phyloP scores from a whole-genome alignment of 1,140 invertebrate species.

The Mya arenaria region DNA sequence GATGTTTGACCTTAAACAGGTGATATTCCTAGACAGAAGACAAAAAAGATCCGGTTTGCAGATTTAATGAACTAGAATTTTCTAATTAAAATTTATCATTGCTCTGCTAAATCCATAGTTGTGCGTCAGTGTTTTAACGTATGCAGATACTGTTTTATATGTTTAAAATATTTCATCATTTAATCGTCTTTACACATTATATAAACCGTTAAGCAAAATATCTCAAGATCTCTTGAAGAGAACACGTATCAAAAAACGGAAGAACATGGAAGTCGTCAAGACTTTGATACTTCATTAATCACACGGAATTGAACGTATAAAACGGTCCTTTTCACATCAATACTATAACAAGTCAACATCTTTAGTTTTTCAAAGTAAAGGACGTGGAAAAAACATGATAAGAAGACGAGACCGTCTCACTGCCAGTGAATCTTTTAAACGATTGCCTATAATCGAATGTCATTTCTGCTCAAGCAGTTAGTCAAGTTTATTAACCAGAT shows the following conservation, averaged over 20 bases:
- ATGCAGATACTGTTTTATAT: background rate
- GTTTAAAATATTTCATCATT: slow-evolving; percentile 1
- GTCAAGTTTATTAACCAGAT: background rate
- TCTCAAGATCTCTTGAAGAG: no score
- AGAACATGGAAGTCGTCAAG: background rate
- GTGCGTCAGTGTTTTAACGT: slow-evolving; percentile 15
- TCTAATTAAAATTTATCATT: slow-evolving; percentile 4
- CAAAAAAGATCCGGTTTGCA: background rate
- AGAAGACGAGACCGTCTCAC: slow-evolving; percentile 7
- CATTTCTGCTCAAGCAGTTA: slow-evolving; percentile 11
- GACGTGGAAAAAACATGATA: background rate
- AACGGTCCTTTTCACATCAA: slow-evolving; percentile 4
- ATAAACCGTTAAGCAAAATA: no score
- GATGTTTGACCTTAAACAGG: no score
- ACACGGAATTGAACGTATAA: no score
- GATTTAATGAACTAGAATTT: slow-evolving; percentile 9
- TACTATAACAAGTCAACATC: background rate
- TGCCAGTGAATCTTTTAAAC: slow-evolving; percentile 12
- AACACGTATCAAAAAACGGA: background rate
- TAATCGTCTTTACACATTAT: no score
- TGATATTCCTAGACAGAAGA: no score
- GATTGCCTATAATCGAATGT: slow-evolving; percentile 10
- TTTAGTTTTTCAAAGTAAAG: slow-evolving; percentile 1
- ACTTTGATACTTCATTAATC: no score
- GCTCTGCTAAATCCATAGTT: background rate